These are phyloP conservation scores for Thalassaphorura encarpata DNA, from an alignment of 1,140 invertebrate species.

Conservation along the genomic window DNA sequence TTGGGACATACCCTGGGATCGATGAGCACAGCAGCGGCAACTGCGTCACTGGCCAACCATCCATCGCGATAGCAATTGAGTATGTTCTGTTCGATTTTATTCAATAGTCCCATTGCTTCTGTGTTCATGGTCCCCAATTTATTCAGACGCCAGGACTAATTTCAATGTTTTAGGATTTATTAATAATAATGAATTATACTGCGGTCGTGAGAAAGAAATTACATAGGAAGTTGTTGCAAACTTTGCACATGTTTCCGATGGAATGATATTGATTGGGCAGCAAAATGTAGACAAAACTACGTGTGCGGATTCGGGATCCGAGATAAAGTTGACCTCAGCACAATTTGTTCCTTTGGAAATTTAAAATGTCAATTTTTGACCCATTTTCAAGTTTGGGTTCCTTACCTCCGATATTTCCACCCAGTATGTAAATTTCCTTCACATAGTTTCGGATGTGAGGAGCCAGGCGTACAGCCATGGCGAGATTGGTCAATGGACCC, in stretches of 20 bases:
- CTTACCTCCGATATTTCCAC: slow-evolving; percentile 57
- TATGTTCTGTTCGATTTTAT: slow-evolving; percentile 43
- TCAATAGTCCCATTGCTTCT: slow-evolving; percentile 43
- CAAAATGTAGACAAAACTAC: slow-evolving; percentile 50
- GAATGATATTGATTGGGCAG: slow-evolving; percentile 49
- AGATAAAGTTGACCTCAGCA: slow-evolving; percentile 69
- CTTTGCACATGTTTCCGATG: slow-evolving; percentile 50
- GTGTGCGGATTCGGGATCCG: slow-evolving; percentile 65
- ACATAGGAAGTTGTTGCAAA: slow-evolving; percentile 18
- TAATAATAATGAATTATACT: not conserved
- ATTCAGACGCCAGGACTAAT: slow-evolving; percentile 48
- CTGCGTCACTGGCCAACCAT: slow-evolving; percentile 48
- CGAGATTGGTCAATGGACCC: slow-evolving; percentile 66
- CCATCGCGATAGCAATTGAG: slow-evolving; percentile 33
- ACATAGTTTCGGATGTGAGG: slow-evolving; percentile 49
- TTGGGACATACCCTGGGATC: slow-evolving; percentile 16
- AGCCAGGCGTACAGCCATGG: slow-evolving; percentile 56
- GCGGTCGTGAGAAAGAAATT: not conserved
- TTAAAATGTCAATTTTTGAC: not conserved
- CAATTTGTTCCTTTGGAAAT: slow-evolving; percentile 32
- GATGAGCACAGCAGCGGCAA: slow-evolving; percentile 45
- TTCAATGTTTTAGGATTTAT: not conserved
- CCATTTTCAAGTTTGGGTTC: not conserved
- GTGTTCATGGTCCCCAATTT: slow-evolving; percentile 39
- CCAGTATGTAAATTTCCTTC: slow-evolving; percentile 60